Percentiles rank a stretch among this genome's conserved stretches.
Conservation (phyloP, 2,797 vertebrate species). For the Pseudochirops cupreus region DNA sequence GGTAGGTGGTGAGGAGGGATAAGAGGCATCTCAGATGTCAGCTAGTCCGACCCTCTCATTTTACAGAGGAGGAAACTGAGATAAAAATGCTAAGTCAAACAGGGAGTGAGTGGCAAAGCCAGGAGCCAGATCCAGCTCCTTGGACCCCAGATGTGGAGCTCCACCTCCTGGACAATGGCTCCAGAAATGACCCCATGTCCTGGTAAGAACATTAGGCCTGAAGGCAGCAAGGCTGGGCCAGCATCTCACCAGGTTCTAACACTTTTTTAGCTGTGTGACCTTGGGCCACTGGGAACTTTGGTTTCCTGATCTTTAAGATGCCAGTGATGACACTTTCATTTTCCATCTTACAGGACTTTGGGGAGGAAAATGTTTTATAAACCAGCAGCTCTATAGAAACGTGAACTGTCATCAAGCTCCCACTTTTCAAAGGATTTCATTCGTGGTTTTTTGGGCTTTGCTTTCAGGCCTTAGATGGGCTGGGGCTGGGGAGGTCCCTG, state of each 20-base stretch:
- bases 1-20: background rate
- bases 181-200: no score
- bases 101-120: background rate
- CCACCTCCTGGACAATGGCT: conserved; percentile 13
- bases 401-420: background rate
- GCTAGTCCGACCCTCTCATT: background rate
- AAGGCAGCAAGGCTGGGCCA: no score
- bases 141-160: background rate
- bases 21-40: background rate
- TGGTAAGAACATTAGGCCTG: background rate
- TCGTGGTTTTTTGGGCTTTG: background rate
- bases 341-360: background rate
- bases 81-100: background rate
- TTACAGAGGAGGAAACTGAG: background rate
- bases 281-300: background rate
- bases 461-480: background rate
- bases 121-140: background rate
- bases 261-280: background rate
- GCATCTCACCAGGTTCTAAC: background rate
- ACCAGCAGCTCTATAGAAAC: background rate
- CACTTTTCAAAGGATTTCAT: background rate
- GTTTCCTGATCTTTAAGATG: background rate
- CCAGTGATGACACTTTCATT: background rate
- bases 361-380: background rate
- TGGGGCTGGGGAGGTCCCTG: background rate